Evolutionary conservation across 2,888 invertebrate genomes (phyloP), one percentile per base, ranked within the genome.

Genomic region (Quadriops clusia): DNA sequence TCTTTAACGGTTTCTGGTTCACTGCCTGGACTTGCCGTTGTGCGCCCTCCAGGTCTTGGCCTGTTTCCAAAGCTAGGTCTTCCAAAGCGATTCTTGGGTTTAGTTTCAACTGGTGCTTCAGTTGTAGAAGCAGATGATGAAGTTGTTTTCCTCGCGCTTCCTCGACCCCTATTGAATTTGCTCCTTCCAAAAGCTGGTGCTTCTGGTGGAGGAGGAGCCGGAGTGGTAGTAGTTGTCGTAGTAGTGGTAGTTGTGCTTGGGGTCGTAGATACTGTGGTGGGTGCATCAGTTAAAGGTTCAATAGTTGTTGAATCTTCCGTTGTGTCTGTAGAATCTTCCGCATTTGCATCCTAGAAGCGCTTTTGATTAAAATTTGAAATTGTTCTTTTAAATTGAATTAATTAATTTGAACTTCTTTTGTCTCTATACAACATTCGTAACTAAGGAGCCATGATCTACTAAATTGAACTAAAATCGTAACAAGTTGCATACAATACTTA

Each of bases 161-260:
- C 44, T 9, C 52, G 45, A 5, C 43, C 43, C 14, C n/a, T n/a
- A n/a, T 46, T 45, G 33, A 45, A 54, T 30, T 50, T 38, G 8
- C 44, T 42, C 33, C 50, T 43, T 14, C 52, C 52, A 9, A 53
- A 46, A 9, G 51, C 45, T 9, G 52, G 39, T 22, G 39, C 49
- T 33, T 49, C 46, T 3, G 54, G 48, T 1, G 69, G 65, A 2
- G 55, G 47, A 1, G 60, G 49, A 1, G 63, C 53, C 1, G 68
- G 56, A 1, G 71, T 60, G 3, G 67, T 61, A 0, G 70, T 61
- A 1, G 70, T 67, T 0, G 69, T 64, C 0, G 71, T 66, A 0
- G 71, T 67, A n/a, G 60, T 51, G 3, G 59, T 54, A 0, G 72
- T 68, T 0, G 70, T 69, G 0, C 72, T 69, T 0, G 72, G 68